A percentile compares a stretch with the other conserved stretches of the same genome.
Conservation (phyloP, 2,113 vertebrate genomes). For the Globicephala melas region DNA sequence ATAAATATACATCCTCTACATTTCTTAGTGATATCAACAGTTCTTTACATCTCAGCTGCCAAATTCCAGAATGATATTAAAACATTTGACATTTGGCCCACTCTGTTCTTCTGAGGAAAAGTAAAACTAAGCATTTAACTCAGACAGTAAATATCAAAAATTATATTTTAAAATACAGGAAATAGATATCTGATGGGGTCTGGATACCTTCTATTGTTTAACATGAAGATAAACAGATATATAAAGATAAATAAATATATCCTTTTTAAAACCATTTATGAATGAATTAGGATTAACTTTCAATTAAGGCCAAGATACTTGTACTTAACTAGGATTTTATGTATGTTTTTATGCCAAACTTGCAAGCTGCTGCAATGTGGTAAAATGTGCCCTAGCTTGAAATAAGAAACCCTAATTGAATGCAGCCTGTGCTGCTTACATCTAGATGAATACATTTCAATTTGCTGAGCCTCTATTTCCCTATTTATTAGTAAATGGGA, state of each 20-base stretch:
- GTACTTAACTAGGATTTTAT: background rate
- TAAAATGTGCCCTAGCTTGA: background rate
- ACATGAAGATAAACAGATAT: background rate
- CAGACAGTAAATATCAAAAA: background rate
- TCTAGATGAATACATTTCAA: background rate
- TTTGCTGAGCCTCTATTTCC: background rate
- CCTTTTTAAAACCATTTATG: background rate
- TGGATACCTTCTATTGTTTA: background rate
- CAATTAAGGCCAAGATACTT: background rate
- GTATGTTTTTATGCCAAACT: background rate
- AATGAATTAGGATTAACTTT: background rate
- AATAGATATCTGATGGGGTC: background rate
- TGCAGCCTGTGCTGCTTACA: background rate
- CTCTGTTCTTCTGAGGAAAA: background rate
- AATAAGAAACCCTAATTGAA: background rate
- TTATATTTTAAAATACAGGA: background rate
- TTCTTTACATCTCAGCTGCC: background rate
- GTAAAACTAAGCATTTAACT: constrained; percentile 12
- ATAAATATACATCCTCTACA: background rate
- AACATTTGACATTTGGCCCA: background rate
- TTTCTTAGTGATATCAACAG: background rate
- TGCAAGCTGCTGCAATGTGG: background rate
- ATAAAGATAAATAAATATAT: background rate
- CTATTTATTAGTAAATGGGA: background rate
- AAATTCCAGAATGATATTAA: background rate